These are phyloP conservation scores for Acrocephalus arundinaceus DNA, from an alignment of 2,113 vertebrate genomes.

Conservation along the genomic window DNA sequence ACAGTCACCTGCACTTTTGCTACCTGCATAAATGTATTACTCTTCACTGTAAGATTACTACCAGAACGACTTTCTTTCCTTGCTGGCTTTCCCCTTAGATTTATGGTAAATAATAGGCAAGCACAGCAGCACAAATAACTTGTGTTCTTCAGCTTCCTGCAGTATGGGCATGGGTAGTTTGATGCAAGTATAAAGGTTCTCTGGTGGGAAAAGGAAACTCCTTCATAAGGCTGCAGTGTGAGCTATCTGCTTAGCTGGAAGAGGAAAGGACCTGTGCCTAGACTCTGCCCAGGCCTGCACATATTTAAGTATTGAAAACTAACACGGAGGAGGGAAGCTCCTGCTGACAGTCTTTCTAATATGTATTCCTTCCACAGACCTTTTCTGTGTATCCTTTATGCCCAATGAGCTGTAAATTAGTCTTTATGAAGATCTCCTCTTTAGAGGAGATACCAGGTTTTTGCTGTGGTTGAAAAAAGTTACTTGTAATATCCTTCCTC, in stretches of 20 bases:
- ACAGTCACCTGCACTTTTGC: neutral
- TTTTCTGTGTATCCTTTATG: neutral
- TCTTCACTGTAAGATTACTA: neutral
- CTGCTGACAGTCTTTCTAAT: neutral
- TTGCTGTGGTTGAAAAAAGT: neutral
- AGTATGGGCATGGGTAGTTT: neutral
- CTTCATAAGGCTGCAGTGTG: neutral
- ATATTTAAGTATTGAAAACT: neutral
- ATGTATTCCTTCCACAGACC: neutral
- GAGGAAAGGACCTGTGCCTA: neutral
- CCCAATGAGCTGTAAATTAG: neutral
- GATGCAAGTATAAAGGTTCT: rapidly evolving
- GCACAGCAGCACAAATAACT: neutral
- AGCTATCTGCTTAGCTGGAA: neutral
- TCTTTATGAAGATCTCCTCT: neutral
- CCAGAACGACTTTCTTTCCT: neutral
- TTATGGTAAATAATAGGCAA: neutral
- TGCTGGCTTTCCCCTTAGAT: neutral
- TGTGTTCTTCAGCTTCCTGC: neutral
- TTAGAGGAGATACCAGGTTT: neutral
- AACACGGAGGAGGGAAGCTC: neutral
- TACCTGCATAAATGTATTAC: neutral
- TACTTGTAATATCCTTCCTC: neutral
- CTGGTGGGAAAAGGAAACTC: neutral
- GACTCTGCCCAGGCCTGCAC: neutral